Evolutionary conservation across 2,113 vertebrate genomes (phyloP), one percentile per base, ranked within the genome.

Genomic region (Anhinga rufa): DNA sequence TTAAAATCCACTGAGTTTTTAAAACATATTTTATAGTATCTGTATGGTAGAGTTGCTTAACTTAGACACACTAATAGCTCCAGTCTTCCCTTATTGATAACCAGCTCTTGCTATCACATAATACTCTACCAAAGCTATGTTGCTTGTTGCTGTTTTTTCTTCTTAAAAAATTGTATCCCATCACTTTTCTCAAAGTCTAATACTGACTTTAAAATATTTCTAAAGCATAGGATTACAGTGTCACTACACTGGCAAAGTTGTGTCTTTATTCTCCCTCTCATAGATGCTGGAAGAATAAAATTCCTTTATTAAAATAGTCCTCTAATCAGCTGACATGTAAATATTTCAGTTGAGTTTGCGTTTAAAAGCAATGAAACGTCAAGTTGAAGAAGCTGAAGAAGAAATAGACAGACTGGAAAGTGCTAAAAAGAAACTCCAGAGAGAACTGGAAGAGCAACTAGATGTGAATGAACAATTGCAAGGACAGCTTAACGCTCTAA

Each of bases 361-460:
- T 86, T 96, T 99, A 90, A 99, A 99, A 96, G 99, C 99, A 31
- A 98, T 99, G 98, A 99, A 99, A 96, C 98, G 99, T 31, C 99
- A 99, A 98, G 99, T 99, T 94, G 99, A 99, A 61, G 99, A 99
- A 97, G 99, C 99, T 0, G 99, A 99, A 97, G 99, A 99, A 97
- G 99, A 99, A 97, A 99, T 99, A 13, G 99, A 99, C 94, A 98
- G 99, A 52, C 98, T 99, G 90, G 99, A 99, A 96, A 98, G 98
- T 90, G 77, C 98, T 31, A 99, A 99, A 97, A 99, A 99, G 98
- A 99, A 99, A 96, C 98, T 99, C 78, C 99, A 99, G 98, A 97
- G 99, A 96, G 99, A 99, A 82, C 98, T 99, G 95, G 99, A 99
- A 77, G 99, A 99, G 87, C 99, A 99, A 82, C 95, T 98, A 76